Evolutionary conservation across 2,797 vertebrate species (phyloP), one percentile per base, ranked within the genome.

Genomic region (Netta rufina): DNA sequence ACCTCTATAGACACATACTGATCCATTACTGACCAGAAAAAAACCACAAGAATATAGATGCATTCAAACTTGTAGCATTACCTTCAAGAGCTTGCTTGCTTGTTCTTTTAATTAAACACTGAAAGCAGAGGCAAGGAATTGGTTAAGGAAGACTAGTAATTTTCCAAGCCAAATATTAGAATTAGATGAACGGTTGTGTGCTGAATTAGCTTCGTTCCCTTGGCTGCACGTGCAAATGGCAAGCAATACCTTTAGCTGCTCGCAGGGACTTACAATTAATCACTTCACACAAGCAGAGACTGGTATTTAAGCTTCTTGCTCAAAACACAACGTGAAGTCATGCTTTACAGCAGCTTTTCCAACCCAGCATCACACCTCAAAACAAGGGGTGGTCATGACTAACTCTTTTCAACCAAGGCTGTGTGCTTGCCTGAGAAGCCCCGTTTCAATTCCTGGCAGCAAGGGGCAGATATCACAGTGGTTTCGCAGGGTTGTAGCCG

Each of bases 101-200:
- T 19, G 5, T 38, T 70, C 43, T 70, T 91, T 78, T 57, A 70
- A 93, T n/a, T 72, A 87, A 91, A 60, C 20, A 27, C 36, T 70
- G 36, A 79, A 77, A 78, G 56, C 1, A 1, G 28, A 62, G 51
- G 21, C 47, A 87, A 79, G 43, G 58, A 78, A 82, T 4, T 27
- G 41, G 24, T 69, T 78, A 75, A 72, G 15, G 54, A 83, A 80
- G 75, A 81, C 9, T 2, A 47, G 24, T 22, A 30, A 43, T 77
- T 94, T 91, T 74, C 9, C 53, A 69, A 89, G 87, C n/a, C 13
- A 61, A 83, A 14, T 36, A 58, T 38, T 84, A 79, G 82, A 92
- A 70, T 64, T 1, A 77, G 57, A 67, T 24, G 53, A 36, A 49
- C 12, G 33, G 30, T 19, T 64, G 30, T 2, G 3, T 51, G 28